Conservation (phyloP, 2,888 invertebrate species). For the Stomorhina lunata region DNA sequence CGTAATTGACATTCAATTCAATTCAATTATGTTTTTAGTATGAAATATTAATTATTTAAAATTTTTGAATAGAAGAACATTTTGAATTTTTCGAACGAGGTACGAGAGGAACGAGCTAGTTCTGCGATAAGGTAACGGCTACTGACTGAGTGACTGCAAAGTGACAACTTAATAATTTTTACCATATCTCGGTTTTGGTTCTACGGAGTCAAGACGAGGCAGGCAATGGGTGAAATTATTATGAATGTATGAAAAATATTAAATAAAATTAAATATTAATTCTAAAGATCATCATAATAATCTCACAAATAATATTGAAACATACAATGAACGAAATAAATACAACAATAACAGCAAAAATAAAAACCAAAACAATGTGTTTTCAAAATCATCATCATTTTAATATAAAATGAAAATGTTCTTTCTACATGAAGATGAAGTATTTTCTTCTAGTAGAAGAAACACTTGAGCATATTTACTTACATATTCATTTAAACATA, state of each 20-base stretch:
- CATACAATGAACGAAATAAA: constrained; percentile 1
- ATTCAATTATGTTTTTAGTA: neutral
- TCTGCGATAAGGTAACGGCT: constrained; percentile 61
- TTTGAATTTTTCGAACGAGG: constrained; percentile 28
- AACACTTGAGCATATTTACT: neutral
- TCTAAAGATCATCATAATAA: constrained; percentile 59
- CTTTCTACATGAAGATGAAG: neutral
- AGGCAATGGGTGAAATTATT: constrained; percentile 56
- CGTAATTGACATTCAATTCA: constrained; percentile 1
- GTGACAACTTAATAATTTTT: constrained; percentile 52
- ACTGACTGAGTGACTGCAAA: no score
- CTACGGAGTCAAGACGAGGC: no score
- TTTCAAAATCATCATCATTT: constrained; percentile 31
- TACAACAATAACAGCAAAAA: constrained; percentile 4
- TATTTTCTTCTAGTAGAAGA: constrained; percentile 31
- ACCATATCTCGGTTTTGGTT: constrained; percentile 56
- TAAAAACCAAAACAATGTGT: constrained; percentile 48
- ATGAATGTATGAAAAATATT: constrained; percentile 18
- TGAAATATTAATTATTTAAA: neutral
- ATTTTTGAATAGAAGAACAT: constrained; percentile 30
- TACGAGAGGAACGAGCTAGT: no score
- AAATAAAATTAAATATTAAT: constrained; percentile 24
- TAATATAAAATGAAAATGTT: constrained; percentile 7
- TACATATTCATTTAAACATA: neutral
- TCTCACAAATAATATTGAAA: constrained; percentile 38